phyloP scores from a whole-genome alignment of 2,797 vertebrate genomes.

The Myotis daubentonii region DNA sequence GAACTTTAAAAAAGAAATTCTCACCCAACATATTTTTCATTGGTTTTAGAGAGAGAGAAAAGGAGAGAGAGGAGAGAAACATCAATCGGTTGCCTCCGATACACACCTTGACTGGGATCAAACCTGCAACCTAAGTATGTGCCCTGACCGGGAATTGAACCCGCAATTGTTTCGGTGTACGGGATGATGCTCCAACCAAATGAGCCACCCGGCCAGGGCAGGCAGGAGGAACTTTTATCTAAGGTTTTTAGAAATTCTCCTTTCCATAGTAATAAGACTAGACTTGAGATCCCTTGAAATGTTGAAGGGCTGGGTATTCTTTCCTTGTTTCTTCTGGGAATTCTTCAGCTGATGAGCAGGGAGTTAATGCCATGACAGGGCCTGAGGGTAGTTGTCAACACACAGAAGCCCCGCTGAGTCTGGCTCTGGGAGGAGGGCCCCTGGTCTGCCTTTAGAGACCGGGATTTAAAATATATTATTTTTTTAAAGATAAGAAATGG shows the following conservation, averaged over 20 bases:
- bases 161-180: neutral
- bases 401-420: neutral
- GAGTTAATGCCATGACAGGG: neutral
- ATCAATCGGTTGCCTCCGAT: neutral
- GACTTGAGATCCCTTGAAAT: neutral
- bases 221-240: neutral
- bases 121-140: neutral
- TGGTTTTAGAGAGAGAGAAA: neutral
- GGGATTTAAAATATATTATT: neutral
- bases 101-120: neutral
- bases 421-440: neutral
- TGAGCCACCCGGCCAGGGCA: neutral
- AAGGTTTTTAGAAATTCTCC: neutral
- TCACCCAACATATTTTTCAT: neutral
- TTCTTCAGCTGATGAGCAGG: neutral
- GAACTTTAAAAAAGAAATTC: neutral
- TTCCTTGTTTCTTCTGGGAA: neutral
- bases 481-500: neutral
- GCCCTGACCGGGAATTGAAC: neutral
- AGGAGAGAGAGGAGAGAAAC: neutral
- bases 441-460: neutral
- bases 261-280: neutral
- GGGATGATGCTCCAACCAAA: neutral
- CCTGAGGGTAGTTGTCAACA: rapidly evolving
- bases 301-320: neutral